Conservation (phyloP, 1,140 invertebrate genomes). For the Drosophila oshimai region DNA sequence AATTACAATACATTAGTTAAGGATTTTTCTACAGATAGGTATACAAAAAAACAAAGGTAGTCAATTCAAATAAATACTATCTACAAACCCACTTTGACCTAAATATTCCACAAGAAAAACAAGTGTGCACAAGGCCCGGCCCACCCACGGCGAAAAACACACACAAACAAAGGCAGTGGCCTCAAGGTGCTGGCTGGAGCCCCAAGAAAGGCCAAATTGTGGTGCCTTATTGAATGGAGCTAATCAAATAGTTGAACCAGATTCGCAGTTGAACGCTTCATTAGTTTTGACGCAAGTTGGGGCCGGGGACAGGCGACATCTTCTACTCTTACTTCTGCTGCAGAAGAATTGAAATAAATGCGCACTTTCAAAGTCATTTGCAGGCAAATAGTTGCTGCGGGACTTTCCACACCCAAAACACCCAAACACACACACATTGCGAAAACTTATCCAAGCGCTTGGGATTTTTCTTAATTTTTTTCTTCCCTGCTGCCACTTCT, state of each 20-base stretch:
- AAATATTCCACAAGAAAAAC: too few relatives aligned
- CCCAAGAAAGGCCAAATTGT: background rate
- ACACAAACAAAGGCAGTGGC: background rate
- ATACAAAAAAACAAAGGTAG: too few relatives aligned
- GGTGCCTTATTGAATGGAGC: constrained; percentile 14
- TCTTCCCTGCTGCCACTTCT: constrained; percentile 6
- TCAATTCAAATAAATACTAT: too few relatives aligned
- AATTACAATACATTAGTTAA: too few relatives aligned
- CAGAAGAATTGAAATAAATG: constrained; percentile 64
- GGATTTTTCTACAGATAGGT: too few relatives aligned
- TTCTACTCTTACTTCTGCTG: constrained; percentile 14
- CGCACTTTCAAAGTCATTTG: constrained; percentile 71
- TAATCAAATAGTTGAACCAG: constrained; percentile 60
- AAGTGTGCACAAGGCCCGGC: too few relatives aligned
- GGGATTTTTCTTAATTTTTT: constrained; percentile 61
- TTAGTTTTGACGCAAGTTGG: constrained; percentile 56
- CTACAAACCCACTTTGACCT: too few relatives aligned
- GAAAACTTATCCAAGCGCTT: constrained; percentile 47
- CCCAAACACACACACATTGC: background rate
- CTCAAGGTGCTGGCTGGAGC: too few relatives aligned
- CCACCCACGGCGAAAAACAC: too few relatives aligned
- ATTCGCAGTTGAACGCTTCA: constrained; percentile 61
- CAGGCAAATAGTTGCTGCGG: constrained; percentile 60
- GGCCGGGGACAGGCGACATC: constrained; percentile 22
- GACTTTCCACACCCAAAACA: constrained; percentile 7